These are phyloP conservation scores for Brachionus rubens DNA, from an alignment of 1,140 invertebrate genomes.

Conservation along the genomic window DNA sequence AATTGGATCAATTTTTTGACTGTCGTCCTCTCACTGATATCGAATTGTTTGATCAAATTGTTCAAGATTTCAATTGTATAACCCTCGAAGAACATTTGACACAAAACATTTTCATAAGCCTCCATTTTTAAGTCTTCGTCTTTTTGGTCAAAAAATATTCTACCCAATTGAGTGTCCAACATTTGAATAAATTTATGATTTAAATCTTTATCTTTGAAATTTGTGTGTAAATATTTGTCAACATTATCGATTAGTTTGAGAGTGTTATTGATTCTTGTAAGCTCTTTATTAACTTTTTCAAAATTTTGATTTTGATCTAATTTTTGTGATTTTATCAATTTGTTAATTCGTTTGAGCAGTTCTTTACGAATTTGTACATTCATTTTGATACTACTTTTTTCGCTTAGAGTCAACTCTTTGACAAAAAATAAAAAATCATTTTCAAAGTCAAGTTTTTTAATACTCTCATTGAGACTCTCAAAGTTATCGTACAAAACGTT, in stretches of 20 bases:
- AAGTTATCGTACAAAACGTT: constrained; percentile 1
- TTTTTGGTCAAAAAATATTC: background rate
- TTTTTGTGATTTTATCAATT: constrained; percentile 15
- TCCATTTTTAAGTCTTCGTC: background rate
- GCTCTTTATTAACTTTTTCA: background rate
- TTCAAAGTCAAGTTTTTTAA: constrained; percentile 25
- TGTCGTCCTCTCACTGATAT: background rate
- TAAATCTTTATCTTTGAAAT: background rate
- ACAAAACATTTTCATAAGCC: background rate
- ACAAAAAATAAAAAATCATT: constrained; percentile 9
- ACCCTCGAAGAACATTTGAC: constrained; percentile 3
- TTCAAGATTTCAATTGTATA: constrained; percentile 29
- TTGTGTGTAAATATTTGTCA: background rate
- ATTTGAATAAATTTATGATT: background rate
- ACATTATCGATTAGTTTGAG: constrained; percentile 27
- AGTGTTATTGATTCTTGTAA: constrained; percentile 37
- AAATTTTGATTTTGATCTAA: background rate
- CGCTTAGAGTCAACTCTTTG: constrained; percentile 18
- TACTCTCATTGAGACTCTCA: constrained; percentile 24
- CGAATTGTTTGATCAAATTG: background rate
- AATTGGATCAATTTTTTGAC: constrained; percentile 26
- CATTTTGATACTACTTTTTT: constrained; percentile 20
- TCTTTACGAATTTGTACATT: constrained; percentile 6
- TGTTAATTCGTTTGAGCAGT: background rate
- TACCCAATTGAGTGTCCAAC: background rate